Base-by-base conservation (phyloP, 2,113 vertebrate genomes). In the Passer montanus region DNA sequence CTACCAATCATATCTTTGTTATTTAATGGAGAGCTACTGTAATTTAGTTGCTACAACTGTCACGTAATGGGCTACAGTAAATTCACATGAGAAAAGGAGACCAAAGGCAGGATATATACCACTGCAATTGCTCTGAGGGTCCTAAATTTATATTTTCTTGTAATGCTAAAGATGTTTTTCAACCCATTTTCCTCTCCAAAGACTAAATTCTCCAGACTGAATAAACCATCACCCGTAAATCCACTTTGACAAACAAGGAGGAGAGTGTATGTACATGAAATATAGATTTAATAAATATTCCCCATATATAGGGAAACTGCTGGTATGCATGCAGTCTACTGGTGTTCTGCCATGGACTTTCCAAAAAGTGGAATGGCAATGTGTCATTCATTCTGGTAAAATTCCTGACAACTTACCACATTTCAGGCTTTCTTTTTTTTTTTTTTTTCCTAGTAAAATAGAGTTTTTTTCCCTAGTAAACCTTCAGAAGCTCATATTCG, bases 1-100 rank as follows among this genome's bases (percentile, higher is more conserved):
- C 82, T 90, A 96, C 91, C 93, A 97, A 93, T 98, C 96, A 96
- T 96, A 96, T 97, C 69, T 92, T 97, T 96, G 93, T 96, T 97
- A 88, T 97, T 97, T 98, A 98, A 97, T 96, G 82, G 91, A 86
- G 73, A 97, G 50, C 53, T 93, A 89, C 52, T 58, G 80, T 97
- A 97, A 97, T 97, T 97, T 92, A 94, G 82, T 97, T 96, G 89
- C 96, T 91, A 84, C 24, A 18, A 75, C 90, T 96, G 88, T 96
- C 91, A 91, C 62, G 44, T 96, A 97, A 86, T 56, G 62, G 87
- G 55, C 35, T 87, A 89, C 78, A 90, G 81, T 95, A 97, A 97
- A 97, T 98, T 97, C 68, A 91, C 92, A 73, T 69, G 70, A 93
- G 92, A 77, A 84, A 92, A 90, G 52, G 87, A 92, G 80, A 87